A percentile compares a stretch with the other conserved stretches of the same genome.
phyloP scores from a whole-genome alignment of 2,888 invertebrate species.

The Dichetophora obliterata region DNA sequence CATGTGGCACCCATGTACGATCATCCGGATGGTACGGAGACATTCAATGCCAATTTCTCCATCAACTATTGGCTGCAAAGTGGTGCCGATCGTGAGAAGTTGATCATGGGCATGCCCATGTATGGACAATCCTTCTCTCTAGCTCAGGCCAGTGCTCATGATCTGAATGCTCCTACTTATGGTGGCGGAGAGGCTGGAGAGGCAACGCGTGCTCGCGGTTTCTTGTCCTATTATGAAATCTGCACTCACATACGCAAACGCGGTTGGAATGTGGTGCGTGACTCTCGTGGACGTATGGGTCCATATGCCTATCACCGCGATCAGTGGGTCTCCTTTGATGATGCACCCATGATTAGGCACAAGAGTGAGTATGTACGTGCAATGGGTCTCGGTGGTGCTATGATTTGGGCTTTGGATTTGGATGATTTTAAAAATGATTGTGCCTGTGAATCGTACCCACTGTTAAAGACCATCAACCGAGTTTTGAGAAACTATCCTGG shows the following conservation, averaged over 20 bases:
- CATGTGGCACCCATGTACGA: slow-evolving; percentile 90
- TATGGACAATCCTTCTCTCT: slow-evolving; percentile 91
- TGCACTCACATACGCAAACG: slow-evolving; percentile 82
- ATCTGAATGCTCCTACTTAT: slow-evolving; percentile 82
- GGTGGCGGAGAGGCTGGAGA: slow-evolving; percentile 92
- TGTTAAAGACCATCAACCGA: slow-evolving; percentile 84
- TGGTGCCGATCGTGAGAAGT: slow-evolving; percentile 83
- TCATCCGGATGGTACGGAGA: slow-evolving; percentile 79
- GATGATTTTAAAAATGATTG: slow-evolving; percentile 89
- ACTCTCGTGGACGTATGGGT: slow-evolving; percentile 85
- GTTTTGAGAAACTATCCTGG: slow-evolving; percentile 79
- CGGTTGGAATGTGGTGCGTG: slow-evolving; percentile 84
- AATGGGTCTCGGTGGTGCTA: slow-evolving; percentile 86
- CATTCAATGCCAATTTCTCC: slow-evolving; percentile 89
- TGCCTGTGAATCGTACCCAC: slow-evolving; percentile 84
- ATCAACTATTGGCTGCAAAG: slow-evolving; percentile 88
- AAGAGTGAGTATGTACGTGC: slow-evolving; percentile 86
- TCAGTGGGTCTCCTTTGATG: slow-evolving; percentile 96
- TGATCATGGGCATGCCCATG: slow-evolving; percentile 89
- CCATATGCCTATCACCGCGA: slow-evolving; percentile 85
- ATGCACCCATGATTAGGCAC: slow-evolving; percentile 84
- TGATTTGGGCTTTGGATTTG: slow-evolving; percentile 91
- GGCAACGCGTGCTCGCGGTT: slow-evolving; percentile 88
- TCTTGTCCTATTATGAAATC: slow-evolving; percentile 91
- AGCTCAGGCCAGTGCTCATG: slow-evolving; percentile 75